A percentile compares a stretch with the other conserved stretches of the same genome.
phyloP scores from a whole-genome alignment of 1,140 invertebrate species.

The Asobara japonica region DNA sequence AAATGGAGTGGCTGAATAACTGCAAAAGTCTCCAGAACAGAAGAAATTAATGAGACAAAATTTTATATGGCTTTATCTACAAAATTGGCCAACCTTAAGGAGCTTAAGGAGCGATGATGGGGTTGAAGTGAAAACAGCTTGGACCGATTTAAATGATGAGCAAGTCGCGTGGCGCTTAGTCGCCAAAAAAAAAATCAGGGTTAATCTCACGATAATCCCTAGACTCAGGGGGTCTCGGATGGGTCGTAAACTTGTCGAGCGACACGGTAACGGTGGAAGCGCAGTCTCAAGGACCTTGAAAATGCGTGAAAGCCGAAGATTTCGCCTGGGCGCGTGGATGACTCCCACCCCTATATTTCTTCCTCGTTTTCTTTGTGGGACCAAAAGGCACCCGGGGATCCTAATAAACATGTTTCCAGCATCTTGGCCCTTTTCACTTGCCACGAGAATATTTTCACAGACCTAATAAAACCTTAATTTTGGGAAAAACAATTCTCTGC shows the following conservation, averaged over 20 bases:
- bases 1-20: no score
- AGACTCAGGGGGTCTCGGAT: background rate
- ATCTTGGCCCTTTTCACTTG: background rate
- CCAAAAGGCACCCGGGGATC: background rate
- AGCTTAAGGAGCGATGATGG: no score
- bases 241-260: constrained; percentile 10
- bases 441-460: background rate
- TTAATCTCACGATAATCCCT: constrained; percentile 45
- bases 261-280: background rate
- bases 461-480: no score
- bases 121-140: background rate
- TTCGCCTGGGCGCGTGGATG: background rate
- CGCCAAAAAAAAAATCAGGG: constrained; percentile 42
- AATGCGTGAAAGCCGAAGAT: constrained; percentile 36
- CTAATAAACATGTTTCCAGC: constrained; percentile 24
- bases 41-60: no score
- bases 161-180: background rate
- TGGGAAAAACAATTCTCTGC: no score
- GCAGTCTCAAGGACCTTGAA: constrained; percentile 30
- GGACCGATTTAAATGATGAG: background rate
- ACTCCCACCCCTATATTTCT: background rate
- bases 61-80: no score
- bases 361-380: background rate
- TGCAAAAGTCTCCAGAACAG: no score
- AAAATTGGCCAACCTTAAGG: no score